Percentiles rank a stretch among this genome's conserved stretches.
These are phyloP conservation scores for Istiophorus platypterus DNA, from an alignment of 2,113 vertebrate genomes.

Conservation along the genomic window DNA sequence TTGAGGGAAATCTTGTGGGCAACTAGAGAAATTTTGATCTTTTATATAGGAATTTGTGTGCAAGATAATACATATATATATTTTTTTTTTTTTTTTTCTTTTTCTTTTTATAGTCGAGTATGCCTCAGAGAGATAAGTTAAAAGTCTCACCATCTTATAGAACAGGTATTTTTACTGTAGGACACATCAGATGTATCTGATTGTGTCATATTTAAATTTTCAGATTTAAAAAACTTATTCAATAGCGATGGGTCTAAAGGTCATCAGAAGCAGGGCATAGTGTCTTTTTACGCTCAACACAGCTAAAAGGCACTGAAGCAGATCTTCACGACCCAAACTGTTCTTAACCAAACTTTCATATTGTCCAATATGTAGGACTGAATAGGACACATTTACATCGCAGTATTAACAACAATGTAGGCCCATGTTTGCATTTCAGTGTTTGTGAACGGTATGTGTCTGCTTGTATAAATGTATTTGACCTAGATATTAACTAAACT, in stretches of 20 bases:
- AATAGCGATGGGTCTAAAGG: not conserved
- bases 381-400: conserved; percentile 17
- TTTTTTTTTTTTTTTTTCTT: too few relatives aligned
- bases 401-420: not conserved
- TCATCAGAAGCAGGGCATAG: conserved; percentile 21
- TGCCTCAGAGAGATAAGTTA: not conserved
- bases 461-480: conserved; percentile 55
- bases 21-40: not conserved
- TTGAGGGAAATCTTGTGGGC: not conserved
- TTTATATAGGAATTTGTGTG: too few relatives aligned
- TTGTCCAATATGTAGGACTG: conserved; percentile 37
- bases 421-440: not conserved
- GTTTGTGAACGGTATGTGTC: not conserved
- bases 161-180: not conserved
- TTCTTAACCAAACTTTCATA: conserved; percentile 34
- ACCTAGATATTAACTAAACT: conserved; percentile 69
- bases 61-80: not conserved
- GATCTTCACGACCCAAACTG: conserved; percentile 68
- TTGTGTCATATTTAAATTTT: not conserved
- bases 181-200: not conserved
- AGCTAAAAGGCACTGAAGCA: conserved; percentile 53
- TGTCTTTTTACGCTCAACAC: conserved; percentile 43
- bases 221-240: not conserved
- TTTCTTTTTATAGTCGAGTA: not conserved
- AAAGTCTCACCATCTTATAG: not conserved